Conservation (phyloP, 2,888 invertebrate genomes). For the Drosophila mercatorum region DNA sequence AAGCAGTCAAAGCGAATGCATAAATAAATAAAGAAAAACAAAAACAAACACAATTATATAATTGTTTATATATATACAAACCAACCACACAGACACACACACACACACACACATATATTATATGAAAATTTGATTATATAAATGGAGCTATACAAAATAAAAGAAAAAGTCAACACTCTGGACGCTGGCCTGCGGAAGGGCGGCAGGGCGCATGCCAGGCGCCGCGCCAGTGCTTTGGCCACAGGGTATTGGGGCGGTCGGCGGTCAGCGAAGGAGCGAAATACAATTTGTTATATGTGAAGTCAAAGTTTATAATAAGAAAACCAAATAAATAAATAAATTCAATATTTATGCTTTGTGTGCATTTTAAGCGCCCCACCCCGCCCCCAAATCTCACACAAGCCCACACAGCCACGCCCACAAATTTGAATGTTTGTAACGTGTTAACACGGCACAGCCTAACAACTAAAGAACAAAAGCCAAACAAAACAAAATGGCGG, state of each 20-base stretch:
- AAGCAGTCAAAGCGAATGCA: constrained; percentile 44
- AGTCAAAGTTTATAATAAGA: constrained; percentile 62
- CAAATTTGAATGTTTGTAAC: constrained; percentile 66
- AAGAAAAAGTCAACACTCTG: constrained; percentile 25
- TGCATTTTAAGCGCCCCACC: constrained; percentile 63
- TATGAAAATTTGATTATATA: constrained; percentile 72
- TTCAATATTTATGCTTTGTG: constrained; percentile 75
- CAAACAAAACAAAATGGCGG: constrained; percentile 40
- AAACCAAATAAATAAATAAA: constrained; percentile 19
- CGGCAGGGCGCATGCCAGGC: background rate
- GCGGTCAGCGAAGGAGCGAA: constrained; percentile 1
- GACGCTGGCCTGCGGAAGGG: constrained; percentile 35
- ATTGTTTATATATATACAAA: constrained; percentile 79
- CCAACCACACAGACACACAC: constrained; percentile 67
- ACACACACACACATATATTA: constrained; percentile 72
- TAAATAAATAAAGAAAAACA: constrained; percentile 45
- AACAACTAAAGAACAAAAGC: background rate
- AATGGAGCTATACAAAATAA: constrained; percentile 70
- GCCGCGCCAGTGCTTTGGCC: background rate
- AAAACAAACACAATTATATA: constrained; percentile 66
- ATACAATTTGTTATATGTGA: constrained; percentile 66
- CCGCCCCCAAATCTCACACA: constrained; percentile 18
- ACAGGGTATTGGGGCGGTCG: background rate
- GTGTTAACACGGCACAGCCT: constrained; percentile 67
- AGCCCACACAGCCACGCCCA: constrained; percentile 50